Percentiles rank a stretch among this genome's conserved stretches.
These are phyloP conservation scores for Drosophila equinoxialis DNA, from an alignment of 1,140 invertebrate genomes.

Conservation along the genomic window DNA sequence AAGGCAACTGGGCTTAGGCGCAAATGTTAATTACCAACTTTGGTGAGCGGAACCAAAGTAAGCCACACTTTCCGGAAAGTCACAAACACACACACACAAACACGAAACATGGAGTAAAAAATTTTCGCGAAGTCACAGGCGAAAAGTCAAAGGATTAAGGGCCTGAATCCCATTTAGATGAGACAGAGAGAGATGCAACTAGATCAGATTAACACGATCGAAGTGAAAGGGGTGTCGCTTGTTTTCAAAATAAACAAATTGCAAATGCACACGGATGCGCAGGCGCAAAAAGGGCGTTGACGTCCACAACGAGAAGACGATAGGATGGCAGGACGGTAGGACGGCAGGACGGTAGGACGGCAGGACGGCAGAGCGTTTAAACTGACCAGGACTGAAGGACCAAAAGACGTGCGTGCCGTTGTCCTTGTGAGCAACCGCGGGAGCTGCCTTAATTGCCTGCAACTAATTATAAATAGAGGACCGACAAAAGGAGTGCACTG, in stretches of 20 bases:
- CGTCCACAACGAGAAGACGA: constrained; percentile 27
- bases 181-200: constrained; percentile 34
- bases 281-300: constrained; percentile 16
- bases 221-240: constrained; percentile 73
- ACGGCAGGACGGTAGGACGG: too few relatives aligned
- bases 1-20: constrained; percentile 24
- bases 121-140: constrained; percentile 44
- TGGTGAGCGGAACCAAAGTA: constrained; percentile 76
- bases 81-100: background rate
- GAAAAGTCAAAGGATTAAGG: constrained; percentile 73
- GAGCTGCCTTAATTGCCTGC: constrained; percentile 71
- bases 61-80: constrained; percentile 76
- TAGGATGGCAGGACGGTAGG: too few relatives aligned
- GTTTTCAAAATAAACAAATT: constrained; percentile 81
- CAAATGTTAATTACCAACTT: constrained; percentile 73
- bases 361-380: too few relatives aligned
- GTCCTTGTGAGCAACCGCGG: constrained; percentile 71
- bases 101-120: background rate
- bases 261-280: constrained; percentile 47
- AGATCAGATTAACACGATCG: constrained; percentile 19
- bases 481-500: constrained; percentile 20
- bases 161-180: constrained; percentile 9
- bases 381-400: too few relatives aligned
- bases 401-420: constrained; percentile 8
- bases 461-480: constrained; percentile 77